Evolutionary conservation across 2,888 invertebrate species (phyloP), one percentile per base, ranked within the genome.

Genomic region (Beris chalybata): DNA sequence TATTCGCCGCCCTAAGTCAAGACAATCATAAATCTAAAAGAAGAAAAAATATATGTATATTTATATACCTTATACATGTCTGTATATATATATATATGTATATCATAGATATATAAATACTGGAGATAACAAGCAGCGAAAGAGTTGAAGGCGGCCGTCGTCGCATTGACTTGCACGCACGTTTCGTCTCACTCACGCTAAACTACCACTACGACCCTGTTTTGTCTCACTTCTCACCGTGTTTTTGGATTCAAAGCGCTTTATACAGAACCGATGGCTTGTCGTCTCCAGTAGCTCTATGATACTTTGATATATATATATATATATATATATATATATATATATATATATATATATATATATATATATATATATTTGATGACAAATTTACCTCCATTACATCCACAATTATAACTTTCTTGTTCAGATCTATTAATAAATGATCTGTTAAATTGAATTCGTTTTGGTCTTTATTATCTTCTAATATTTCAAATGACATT

Each of bases 1-100:
- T 68, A 95, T 94, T 70, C 94, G 83, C 69, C 95, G 83, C 7
- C 94, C 94, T 71, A 95, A 82, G 79, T 97, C 97, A 66, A 97
- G 90, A 70, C 92, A 93, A 77, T 96, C 95, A 75, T 93, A 96
- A 53, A 96, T 93, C 74, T 86, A 81, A 4, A 66, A 68, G 9
- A 32, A 55, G 13, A 30, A 30, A n/a, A 29, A 9, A 44, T 58
- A n/a, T 44, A 11, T 44, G 7, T 44, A 11, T 11, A 44, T 44
- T 44, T 11, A 44, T 11, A 44, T 11, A 44, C 45, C 9, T 44
- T 44, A 11, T 7, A 7, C 45, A 44, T 7, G 45, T 44, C 9
- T 7, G 11, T 32, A 3, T 12, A 12, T 13, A 22, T 22, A 32
- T 32, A 12, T 12, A 12, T 13, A 22, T 22, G 2, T 53, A 12